Base-by-base conservation (phyloP, 2,113 vertebrate species). In the Calyptommatus sinebrachiatus region DNA sequence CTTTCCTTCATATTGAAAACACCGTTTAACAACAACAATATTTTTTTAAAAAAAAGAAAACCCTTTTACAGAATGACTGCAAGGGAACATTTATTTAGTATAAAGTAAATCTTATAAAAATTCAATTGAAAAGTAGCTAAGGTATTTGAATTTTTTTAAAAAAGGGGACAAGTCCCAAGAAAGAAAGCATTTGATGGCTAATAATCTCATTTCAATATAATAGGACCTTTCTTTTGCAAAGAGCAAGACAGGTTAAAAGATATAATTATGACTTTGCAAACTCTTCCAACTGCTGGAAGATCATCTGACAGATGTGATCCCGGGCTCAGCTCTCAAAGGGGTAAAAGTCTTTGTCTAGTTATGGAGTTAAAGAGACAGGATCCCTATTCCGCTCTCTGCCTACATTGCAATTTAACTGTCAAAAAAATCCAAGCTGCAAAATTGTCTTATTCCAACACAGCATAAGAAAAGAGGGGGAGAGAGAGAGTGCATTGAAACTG, bases 151-250 rank as follows among this genome's bases (percentile, higher is more conserved):
- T 92, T 91, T 84, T 84, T 89, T 93, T 82, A 90, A 87, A 89
- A 86, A 93, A 83, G 87, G 91, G 93, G 90, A 94, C 93, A 92
- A 93, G 93, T 94, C 94, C 91, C 78, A 91, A 95, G 94, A 95
- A 95, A 95, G 93, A 95, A 95, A 96, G 94, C 95, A 95, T 95
- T 95, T 95, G 94, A 96, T 95, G 94, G 95, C 95, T 95, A 95
- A 96, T 95, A 93, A 95, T 95, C 95, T 97, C 95, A 96, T 97
- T 97, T 96, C 94, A 96, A 97, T 96, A 96, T 97, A 96, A 97
- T 96, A 94, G 95, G 96, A 96, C 95, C 94, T 94, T 93, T 96
- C 95, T 94, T 94, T 94, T 95, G 93, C 95, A 95, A 91, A 96
- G 95, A 96, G 94, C 95, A 94, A 95, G 94, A 95, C 95, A 96